phyloP scores from a whole-genome alignment of 2,797 vertebrate genomes.

The Clamator glandarius region DNA sequence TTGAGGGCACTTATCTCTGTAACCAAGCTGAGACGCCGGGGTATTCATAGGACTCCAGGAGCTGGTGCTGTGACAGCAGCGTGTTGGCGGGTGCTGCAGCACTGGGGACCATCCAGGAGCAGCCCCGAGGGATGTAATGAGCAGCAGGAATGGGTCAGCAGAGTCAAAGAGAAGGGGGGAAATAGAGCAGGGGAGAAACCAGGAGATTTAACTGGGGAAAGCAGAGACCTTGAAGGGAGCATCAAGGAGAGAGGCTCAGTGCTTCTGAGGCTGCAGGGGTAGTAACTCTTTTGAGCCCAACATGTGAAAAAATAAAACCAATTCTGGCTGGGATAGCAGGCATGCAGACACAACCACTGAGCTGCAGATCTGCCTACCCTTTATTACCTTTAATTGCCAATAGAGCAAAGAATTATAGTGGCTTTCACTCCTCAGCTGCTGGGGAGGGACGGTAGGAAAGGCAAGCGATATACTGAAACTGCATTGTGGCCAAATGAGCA shows the following conservation, averaged over 20 bases:
- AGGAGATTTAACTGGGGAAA: not conserved
- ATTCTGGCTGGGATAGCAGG: not conserved
- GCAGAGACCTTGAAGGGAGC: not conserved
- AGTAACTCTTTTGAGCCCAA: not conserved
- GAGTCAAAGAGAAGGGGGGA: not conserved
- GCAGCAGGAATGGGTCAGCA: not conserved
- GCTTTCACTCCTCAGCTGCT: not conserved
- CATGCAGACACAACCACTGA: not conserved
- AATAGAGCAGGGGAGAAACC: not conserved
- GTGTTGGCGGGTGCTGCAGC: not conserved
- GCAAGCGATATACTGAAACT: not conserved
- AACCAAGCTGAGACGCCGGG: not conserved
- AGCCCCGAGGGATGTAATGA: accelerated
- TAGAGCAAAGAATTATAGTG: not conserved
- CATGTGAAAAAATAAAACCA: not conserved
- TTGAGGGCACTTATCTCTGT: not conserved
- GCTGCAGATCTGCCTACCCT: not conserved
- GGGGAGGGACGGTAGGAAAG: not conserved
- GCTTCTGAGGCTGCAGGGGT: not conserved
- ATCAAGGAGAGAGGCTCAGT: not conserved
- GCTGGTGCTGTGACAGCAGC: not conserved
- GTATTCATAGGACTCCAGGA: not conserved
- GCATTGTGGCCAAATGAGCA: not conserved
- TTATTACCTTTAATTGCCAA: not conserved
- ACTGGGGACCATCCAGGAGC: accelerated